These are phyloP conservation scores for Clarias macrocephalus DNA, from an alignment of 2,113 vertebrate genomes.

Conservation along the genomic window DNA sequence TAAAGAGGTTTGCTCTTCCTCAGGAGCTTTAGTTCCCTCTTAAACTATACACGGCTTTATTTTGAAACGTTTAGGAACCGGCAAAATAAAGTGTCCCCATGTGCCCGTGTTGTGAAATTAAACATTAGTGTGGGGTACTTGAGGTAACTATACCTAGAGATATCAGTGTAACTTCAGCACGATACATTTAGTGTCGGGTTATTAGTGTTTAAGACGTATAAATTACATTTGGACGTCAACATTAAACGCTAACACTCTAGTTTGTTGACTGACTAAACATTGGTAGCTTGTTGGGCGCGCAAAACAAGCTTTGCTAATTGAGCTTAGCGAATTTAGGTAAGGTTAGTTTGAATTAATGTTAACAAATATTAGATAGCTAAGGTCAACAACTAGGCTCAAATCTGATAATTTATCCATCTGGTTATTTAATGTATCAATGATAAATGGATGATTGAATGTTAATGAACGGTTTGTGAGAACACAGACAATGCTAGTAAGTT, in stretches of 20 bases:
- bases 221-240: background rate
- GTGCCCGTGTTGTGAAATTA: constrained; percentile 39
- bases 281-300: background rate
- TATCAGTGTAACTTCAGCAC: background rate
- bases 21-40: background rate
- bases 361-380: background rate
- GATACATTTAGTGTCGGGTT: background rate
- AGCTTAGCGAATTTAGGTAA: background rate
- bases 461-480: background rate
- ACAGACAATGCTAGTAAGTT: background rate
- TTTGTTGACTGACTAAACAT: background rate
- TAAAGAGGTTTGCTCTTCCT: background rate
- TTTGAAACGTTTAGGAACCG: constrained; percentile 42
- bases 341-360: background rate
- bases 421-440: background rate
- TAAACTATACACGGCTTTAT: constrained; percentile 21
- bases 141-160: background rate
- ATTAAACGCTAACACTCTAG: background rate
- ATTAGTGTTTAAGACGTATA: background rate
- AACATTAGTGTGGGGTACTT: background rate
- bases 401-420: background rate
- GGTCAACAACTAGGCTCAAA: background rate
- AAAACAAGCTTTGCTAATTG: background rate
- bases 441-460: background rate
- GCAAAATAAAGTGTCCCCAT: constrained; percentile 24